Percentiles rank a stretch among this genome's conserved stretches.
phyloP scores from a whole-genome alignment of 2,797 vertebrate species.

The Argyrosomus regius region DNA sequence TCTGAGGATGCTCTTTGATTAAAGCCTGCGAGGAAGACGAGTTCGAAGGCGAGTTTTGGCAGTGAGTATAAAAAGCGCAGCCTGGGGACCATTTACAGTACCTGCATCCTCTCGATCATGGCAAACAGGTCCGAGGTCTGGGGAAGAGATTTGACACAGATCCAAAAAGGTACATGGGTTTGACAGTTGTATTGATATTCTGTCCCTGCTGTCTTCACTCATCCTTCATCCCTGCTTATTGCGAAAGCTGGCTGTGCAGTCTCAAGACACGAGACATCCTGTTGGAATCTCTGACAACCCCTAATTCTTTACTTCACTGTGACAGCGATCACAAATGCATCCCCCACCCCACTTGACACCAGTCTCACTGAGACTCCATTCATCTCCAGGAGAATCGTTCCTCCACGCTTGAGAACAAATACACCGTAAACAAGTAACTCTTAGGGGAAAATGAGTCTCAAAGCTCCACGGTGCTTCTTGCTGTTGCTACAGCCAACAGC shows the following conservation, averaged over 20 bases:
- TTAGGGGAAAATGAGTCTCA: conserved; percentile 52
- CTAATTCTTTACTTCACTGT: conserved; percentile 25
- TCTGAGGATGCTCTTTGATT: conserved; percentile 40
- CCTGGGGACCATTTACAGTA: conserved; percentile 72
- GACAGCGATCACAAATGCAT: background rate
- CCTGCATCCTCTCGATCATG: conserved; percentile 92
- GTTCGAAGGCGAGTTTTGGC: background rate
- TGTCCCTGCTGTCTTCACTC: conserved; percentile 21
- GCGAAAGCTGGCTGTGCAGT: conserved; percentile 11
- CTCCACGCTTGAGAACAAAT: conserved; percentile 56
- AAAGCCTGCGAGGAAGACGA: conserved; percentile 14
- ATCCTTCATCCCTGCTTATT: conserved; percentile 19
- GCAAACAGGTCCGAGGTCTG: conserved; percentile 90
- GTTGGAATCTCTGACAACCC: conserved; percentile 10
- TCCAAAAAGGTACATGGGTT: conserved; percentile 57
- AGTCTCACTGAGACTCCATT: conserved; percentile 47
- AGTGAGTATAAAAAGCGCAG: conserved; percentile 8
- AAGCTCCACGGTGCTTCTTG: conserved; percentile 51
- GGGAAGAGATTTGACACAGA: conserved; percentile 69
- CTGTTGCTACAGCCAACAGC: conserved; percentile 68
- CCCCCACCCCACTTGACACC: conserved; percentile 33
- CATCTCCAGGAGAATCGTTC: conserved; percentile 49
- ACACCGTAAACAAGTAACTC: conserved; percentile 70
- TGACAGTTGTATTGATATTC: conserved; percentile 19
- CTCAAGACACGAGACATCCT: background rate